phyloP scores from a whole-genome alignment of 2,888 invertebrate genomes.

The Caenorhabditis wallacei region DNA sequence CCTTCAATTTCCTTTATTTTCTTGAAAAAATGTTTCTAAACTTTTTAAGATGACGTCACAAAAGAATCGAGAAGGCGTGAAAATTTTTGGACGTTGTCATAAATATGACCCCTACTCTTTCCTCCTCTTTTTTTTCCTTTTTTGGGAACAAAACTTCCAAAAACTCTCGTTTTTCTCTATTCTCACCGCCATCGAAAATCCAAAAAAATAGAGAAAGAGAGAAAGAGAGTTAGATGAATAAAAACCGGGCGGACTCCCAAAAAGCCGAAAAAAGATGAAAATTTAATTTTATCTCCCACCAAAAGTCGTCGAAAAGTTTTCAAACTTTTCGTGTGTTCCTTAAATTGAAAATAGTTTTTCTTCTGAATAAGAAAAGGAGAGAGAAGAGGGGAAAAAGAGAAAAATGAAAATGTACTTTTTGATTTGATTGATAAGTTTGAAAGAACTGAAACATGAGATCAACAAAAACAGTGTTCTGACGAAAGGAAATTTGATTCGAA shows the following conservation, averaged over 20 bases:
- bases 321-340: slow-evolving; percentile 40
- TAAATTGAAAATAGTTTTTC: slow-evolving; percentile 13
- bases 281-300: not conserved
- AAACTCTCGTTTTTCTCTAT: slow-evolving; percentile 17
- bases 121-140: too few species aligned
- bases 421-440: not conserved
- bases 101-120: slow-evolving; percentile 49
- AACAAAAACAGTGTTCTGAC: not conserved
- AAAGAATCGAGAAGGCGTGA: slow-evolving; percentile 30
- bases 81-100: slow-evolving; percentile 19
- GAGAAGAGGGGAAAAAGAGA: not conserved
- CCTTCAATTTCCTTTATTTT: not conserved
- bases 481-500: too few species aligned
- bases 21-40: slow-evolving; percentile 10
- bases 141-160: slow-evolving; percentile 54
- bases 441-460: not conserved
- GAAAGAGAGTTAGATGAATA: slow-evolving; percentile 27
- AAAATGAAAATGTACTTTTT: slow-evolving; percentile 13
- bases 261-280: not conserved
- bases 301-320: slow-evolving; percentile 19
- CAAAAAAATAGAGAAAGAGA: too few species aligned
- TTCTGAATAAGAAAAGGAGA: not conserved
- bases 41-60: slow-evolving; percentile 28
- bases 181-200: slow-evolving; percentile 22
- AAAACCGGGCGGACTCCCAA: slow-evolving; percentile 12